Evolutionary conservation across 2,888 invertebrate species (phyloP), one percentile per base, ranked within the genome.

Genomic region (Amiota minor): DNA sequence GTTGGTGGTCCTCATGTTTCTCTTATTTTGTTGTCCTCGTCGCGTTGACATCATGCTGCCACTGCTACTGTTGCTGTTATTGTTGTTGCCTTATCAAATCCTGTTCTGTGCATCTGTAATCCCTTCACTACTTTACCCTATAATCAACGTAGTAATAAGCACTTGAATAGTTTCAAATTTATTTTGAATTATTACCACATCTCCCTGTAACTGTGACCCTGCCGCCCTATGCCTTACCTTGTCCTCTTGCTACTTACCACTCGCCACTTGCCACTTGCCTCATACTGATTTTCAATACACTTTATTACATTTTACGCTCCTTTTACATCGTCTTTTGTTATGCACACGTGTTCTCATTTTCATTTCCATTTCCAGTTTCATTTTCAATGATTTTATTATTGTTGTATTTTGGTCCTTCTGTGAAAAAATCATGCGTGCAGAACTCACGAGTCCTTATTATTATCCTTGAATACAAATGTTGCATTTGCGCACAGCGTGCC

Each of bases 401-500:
- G 3, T 56, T 6, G 56, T 56, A 18, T 56, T 16, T 10, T 18
- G 6, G 47, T 47, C 65, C 65, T 65, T 65, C 65, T 65, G 65
- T 46, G 65, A 65, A 65, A 53, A 53, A 65, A 65, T 65, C 65
- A 49, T 47, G 59, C 59, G 18, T 20, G 9, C 9, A 16, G 59
- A 59, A 18, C 20, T 64, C 46, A n/a, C 45, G 47, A n/a, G 49
- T 65, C 65, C 45, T 47, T 45, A 6, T 59, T 23, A 35, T 64
- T 78, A 85, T 82, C 82, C 82, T 83, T 83, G 84, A 79, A 67
- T 81, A 81, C 85, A 85, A 83, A 83, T 83, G 83, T 83, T 83
- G 83, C 85, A 83, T 83, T 83, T 81, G 56, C 59, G 75, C 80
- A 69, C 85, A 83, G 84, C 83, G 80, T 85, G 83, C 80, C 82